Base-by-base conservation (phyloP, 2,888 invertebrate species). In the Orgyia antiqua region DNA sequence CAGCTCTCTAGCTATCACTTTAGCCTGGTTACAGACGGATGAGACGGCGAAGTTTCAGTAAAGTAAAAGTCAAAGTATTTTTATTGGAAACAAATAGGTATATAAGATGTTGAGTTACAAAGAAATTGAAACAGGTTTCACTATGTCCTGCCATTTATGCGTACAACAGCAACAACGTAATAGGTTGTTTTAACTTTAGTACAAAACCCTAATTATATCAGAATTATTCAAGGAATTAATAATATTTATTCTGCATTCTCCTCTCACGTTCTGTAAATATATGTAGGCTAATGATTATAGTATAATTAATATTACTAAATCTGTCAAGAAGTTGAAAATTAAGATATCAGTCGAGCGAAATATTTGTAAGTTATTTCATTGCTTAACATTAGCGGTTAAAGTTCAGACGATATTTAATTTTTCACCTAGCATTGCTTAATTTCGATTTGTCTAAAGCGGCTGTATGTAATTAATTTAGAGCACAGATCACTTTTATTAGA, bases 401-500 rank as follows among this genome's bases (percentile, higher is more conserved):
- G 56, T 52, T 56, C 49, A 58, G 48, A 44, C 42, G 13, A 20
- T 35, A 10, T 43, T 31, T 32, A 36, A 37, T 42, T 35, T 46
- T 49, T 51, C 36, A 40, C 33, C 42, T 50, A 41, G 42, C 25
- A 39, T 64, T 61, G 52, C 57, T 50, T 55, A 50, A 62, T 33
- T 37, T 20, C 33, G 36, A 54, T 54, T 42, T 51, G 49, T 54
- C 51, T 47, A 58, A 32, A 62, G 49, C 39, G 45, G 45, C 50
- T 44, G 39, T 51, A 24, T 39, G 53, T 62, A 65, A 66, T 70
- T 70, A 66, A 60, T 61, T 64, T 60, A n/a, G n/a, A n/a, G n/a
- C n/a, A n/a, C n/a, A n/a, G n/a, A n/a, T n/a, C n/a, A n/a, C n/a
- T n/a, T n/a, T n/a, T n/a, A n/a, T n/a, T n/a, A n/a, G n/a, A n/a